Base-by-base conservation (phyloP, 2,113 vertebrate genomes). In the Cynopterus brachyotis region DNA sequence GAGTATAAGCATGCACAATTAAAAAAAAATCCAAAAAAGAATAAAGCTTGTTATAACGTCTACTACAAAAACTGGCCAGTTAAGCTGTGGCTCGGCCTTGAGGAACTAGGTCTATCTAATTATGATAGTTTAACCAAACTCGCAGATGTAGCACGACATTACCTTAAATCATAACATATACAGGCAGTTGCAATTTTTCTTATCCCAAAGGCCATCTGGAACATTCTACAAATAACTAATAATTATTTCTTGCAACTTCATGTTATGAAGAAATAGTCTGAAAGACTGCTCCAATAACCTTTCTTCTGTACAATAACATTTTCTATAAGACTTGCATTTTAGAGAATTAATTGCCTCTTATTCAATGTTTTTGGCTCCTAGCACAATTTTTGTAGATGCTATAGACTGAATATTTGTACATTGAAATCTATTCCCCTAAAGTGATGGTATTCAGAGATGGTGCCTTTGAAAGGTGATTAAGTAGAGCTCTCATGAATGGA, bases 221-320 rank as follows among this genome's bases (percentile, higher is more conserved):
- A 80, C 22, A 92, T 85, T 66, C 59, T 73, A 50, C 32, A 91
- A 75, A 76, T 50, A 59, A 94, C 72, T 67, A 95, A 91, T 67
- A 76, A 91, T 60, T 83, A 84, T 47, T 94, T 94, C 64, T 92
- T 89, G 59, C 66, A 81, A 93, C 80, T 62, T 60, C 62, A n/a
- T 85, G 20, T 70, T 70, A 70, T 60, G n/a, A 22, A 50, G 30
- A 90, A 90, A 94, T 94, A 66, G 86, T 94, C 28, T 89, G 72
- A 84, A 96, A 85, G 85, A 80, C 57, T 28, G 35, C 84, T 9
- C 53, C 42, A 60, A 47, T 82, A 66, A 86, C 24, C 28, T 85
- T 92, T 50, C 32, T 80, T 95, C 37, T 95, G 60, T 73, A 50
- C 1, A 57, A 16, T 50, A 66, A 76, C 37, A 93, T 42, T 78